These are phyloP conservation scores for Misgurnus anguillicaudatus DNA, from an alignment of 2,113 vertebrate genomes.

Conservation along the genomic window DNA sequence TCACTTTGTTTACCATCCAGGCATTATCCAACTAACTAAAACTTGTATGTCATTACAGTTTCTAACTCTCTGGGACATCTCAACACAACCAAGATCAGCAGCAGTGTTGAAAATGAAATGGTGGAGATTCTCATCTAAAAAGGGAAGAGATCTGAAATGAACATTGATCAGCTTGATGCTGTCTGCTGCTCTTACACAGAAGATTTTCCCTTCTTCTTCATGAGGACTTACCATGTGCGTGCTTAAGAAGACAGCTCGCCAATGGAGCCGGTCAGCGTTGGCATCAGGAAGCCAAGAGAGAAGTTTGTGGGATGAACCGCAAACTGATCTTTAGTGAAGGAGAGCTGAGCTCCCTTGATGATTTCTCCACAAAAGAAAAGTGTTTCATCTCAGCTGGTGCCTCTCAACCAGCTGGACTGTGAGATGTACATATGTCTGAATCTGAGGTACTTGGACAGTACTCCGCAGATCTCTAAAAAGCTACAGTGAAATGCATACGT, in stretches of 20 bases:
- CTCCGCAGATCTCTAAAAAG: constrained; percentile 56
- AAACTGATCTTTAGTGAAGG: constrained; percentile 23
- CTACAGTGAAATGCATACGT: constrained; percentile 57
- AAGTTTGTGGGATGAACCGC: neutral
- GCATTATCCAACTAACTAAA: neutral
- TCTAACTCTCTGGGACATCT: constrained; percentile 27
- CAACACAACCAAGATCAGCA: constrained; percentile 53
- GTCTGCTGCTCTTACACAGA: constrained; percentile 8
- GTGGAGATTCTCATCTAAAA: constrained; percentile 79
- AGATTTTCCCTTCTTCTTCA: neutral
- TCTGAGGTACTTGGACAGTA: constrained; percentile 67
- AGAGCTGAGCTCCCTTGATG: constrained; percentile 68
- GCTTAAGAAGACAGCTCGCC: constrained; percentile 1
- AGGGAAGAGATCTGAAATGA: neutral
- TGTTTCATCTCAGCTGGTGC: constrained; percentile 17
- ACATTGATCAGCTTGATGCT: neutral
- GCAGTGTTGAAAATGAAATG: constrained; percentile 59
- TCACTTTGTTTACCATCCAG: constrained; percentile 1
- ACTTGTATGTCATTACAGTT: constrained; percentile 56
- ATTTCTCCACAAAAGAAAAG: constrained; percentile 33
- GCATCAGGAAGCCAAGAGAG: neutral
- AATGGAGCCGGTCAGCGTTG: constrained; percentile 8
- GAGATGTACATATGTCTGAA: constrained; percentile 51
- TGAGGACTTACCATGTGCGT: neutral
- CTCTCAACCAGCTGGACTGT: constrained; percentile 39